Evolutionary conservation across 2,888 invertebrate genomes (phyloP).

Genomic region (Eupithecia tripunctaria): DNA sequence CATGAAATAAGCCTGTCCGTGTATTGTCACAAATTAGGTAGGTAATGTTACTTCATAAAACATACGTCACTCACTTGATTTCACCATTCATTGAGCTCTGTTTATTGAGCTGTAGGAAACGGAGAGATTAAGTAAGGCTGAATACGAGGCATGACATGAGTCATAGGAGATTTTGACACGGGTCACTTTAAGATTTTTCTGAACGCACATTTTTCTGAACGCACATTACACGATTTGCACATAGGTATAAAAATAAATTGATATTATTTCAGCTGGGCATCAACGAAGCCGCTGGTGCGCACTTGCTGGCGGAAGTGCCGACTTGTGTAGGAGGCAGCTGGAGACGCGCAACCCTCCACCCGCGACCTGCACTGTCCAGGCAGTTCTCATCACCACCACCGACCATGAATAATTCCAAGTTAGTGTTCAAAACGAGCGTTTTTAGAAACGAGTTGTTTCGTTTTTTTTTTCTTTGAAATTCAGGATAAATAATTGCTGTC

Average conservation of each 20-base stretch:
- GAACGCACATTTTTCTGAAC: not conserved
- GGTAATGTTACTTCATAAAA: not conserved
- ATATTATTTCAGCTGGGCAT: conserved; percentile 61
- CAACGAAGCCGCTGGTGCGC: conserved; percentile 72
- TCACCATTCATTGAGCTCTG: not conserved
- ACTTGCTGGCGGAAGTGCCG: conserved; percentile 72
- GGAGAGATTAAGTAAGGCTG: not conserved
- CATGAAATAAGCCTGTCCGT: not conserved
- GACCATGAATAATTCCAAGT: conserved; percentile 59
- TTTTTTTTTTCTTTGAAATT: not conserved
- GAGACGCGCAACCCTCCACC: conserved; percentile 58
- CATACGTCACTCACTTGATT: not conserved
- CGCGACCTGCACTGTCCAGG: conserved; percentile 62
- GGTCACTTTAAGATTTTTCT: not conserved
- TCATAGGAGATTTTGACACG: not conserved
- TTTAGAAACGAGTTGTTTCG: not conserved
- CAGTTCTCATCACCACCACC: conserved; percentile 76
- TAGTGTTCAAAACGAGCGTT: conserved; percentile 24
- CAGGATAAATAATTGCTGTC: too few relatives aligned
- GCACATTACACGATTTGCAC: not conserved
- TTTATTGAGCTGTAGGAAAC: not conserved
- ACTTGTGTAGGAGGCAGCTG: conserved; percentile 74
- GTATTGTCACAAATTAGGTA: conserved; percentile 1
- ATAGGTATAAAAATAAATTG: not conserved
- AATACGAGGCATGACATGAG: not conserved